phyloP scores from a whole-genome alignment of 2,888 invertebrate genomes.

The Gibbula magus region DNA sequence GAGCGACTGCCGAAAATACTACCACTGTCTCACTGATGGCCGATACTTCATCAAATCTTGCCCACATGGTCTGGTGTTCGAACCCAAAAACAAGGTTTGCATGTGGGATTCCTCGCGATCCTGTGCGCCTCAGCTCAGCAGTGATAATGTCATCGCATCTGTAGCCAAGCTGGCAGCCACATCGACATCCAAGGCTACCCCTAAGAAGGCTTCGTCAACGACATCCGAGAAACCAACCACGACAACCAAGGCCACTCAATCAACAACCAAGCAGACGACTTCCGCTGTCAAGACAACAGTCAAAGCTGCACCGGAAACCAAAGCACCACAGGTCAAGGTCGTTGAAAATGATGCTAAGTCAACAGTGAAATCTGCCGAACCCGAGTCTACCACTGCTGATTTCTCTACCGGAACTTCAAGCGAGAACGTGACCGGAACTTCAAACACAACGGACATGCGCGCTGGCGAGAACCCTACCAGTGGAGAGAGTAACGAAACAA shows the following conservation, averaged over 20 bases:
- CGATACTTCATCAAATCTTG: constrained; percentile 39
- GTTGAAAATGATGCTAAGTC: background rate
- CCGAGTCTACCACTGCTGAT: background rate
- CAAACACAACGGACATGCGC: constrained; percentile 17
- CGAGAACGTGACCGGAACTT: background rate
- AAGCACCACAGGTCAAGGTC: background rate
- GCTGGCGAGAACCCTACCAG: background rate
- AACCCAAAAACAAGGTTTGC: constrained; percentile 31
- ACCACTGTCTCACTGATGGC: constrained; percentile 40
- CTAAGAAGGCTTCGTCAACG: background rate
- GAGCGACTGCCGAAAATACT: constrained; percentile 39
- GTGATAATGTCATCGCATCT: background rate
- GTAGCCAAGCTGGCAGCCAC: background rate
- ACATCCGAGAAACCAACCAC: background rate
- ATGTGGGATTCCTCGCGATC: constrained; percentile 26
- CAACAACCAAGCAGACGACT: constrained; percentile 4
- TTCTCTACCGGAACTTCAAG: background rate
- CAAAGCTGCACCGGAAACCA: background rate
- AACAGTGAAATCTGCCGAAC: background rate
- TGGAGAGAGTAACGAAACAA: background rate
- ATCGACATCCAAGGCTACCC: background rate
- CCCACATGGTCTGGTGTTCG: constrained; percentile 37
- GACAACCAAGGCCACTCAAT: background rate
- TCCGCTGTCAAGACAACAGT: background rate
- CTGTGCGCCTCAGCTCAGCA: background rate